These are phyloP conservation scores for Ceraclea dissimilis DNA, from an alignment of 2,888 invertebrate genomes.

Conservation along the genomic window DNA sequence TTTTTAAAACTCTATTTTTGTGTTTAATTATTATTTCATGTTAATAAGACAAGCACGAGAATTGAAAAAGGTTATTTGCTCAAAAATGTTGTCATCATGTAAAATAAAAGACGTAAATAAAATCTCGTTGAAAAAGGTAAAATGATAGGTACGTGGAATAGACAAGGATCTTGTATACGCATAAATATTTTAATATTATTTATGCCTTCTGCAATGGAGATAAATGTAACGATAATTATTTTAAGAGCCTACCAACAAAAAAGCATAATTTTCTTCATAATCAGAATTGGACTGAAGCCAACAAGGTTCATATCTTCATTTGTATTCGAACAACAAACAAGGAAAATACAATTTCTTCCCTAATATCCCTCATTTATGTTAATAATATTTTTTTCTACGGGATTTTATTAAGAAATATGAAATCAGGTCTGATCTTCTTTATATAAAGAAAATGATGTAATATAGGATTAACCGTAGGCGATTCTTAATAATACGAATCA, in stretches of 20 bases:
- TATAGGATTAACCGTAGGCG: too few species aligned
- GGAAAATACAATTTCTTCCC: not conserved
- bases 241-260: constrained; percentile 1
- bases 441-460: too few species aligned
- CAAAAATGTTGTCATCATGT: too few species aligned
- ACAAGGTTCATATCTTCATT: not conserved
- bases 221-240: constrained; percentile 6
- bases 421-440: not conserved
- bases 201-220: constrained; percentile 1
- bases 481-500: too few species aligned
- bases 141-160: too few species aligned
- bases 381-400: not conserved
- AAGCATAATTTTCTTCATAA: constrained; percentile 2
- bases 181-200: not conserved
- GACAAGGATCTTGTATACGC: too few species aligned
- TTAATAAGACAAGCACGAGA: too few species aligned
- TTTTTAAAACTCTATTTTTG: too few species aligned
- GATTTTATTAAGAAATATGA: not conserved
- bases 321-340: not conserved
- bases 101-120: too few species aligned
- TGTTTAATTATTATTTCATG: too few species aligned
- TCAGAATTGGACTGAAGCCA: not conserved
- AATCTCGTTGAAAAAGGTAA: too few species aligned
- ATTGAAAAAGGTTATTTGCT: too few species aligned
- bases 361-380: constrained; percentile 2